Conservation (phyloP, 2,797 vertebrate species). For the Scomberomorus guttatus region DNA sequence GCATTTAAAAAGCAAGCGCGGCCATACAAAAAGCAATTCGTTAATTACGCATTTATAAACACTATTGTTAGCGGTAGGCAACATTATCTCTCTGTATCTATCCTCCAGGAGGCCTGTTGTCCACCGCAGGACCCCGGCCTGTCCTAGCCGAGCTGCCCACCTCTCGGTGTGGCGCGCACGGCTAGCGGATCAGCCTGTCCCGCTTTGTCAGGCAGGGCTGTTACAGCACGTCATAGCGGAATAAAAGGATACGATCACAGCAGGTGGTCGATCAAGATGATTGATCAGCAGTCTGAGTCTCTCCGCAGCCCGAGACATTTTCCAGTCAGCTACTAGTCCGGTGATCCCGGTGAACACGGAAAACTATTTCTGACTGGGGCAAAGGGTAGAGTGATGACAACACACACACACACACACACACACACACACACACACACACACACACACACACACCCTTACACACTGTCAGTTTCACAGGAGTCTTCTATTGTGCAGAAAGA, state of each 20-base stretch:
- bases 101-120: neutral
- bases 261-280: constrained; percentile 75
- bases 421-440: no score
- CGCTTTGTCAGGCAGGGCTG: neutral
- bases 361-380: neutral
- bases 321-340: neutral
- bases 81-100: neutral
- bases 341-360: neutral
- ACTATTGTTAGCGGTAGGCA: rapidly evolving
- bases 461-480: no score
- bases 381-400: constrained; percentile 2
- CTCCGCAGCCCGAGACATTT: constrained; percentile 80
- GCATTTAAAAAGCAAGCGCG: no score
- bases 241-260: constrained; percentile 83
- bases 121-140: neutral
- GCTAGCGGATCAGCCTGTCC: neutral
- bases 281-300: constrained; percentile 77
- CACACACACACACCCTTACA: no score
- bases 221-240: rapidly evolving
- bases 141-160: rapidly evolving
- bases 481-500: neutral
- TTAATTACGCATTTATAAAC: neutral
- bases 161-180: rapidly evolving
- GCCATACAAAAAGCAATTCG: no score
- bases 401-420: neutral